Percentiles rank a stretch among this genome's conserved stretches.
Evolutionary conservation across 2,113 vertebrate genomes (phyloP).

Genomic region (Diadophis punctatus): DNA sequence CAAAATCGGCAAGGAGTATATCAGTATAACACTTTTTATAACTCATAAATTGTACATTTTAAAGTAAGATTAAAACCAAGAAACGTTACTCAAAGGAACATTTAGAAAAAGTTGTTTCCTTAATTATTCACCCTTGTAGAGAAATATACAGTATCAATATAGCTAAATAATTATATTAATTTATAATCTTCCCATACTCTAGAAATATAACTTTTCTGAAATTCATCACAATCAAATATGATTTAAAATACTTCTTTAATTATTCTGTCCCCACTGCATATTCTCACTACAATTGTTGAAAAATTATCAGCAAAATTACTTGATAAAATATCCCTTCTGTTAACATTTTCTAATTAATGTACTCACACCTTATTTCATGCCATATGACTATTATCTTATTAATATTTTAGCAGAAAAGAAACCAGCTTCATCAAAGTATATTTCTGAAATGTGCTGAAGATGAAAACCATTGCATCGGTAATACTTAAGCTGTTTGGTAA

Average conservation of each 20-base stretch:
- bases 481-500: neutral
- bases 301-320: constrained; percentile 5
- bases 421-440: constrained; percentile 1
- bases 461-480: constrained; percentile 19
- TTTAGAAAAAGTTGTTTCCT: neutral
- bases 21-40: neutral
- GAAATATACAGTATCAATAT: neutral
- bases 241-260: neutral
- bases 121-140: neutral
- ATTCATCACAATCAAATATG: neutral
- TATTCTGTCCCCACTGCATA: neutral
- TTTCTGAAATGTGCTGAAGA: constrained; percentile 17
- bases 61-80: neutral
- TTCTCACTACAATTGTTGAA: neutral
- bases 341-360: constrained; percentile 8
- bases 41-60: neutral
- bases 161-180: neutral
- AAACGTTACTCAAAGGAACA: neutral
- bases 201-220: neutral
- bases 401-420: constrained; percentile 13
- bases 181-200: neutral
- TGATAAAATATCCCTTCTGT: neutral
- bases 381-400: neutral
- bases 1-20: neutral
- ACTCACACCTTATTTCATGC: neutral